Base-by-base conservation (phyloP, 2,888 invertebrate species). In the Shargacucullia verbasci region DNA sequence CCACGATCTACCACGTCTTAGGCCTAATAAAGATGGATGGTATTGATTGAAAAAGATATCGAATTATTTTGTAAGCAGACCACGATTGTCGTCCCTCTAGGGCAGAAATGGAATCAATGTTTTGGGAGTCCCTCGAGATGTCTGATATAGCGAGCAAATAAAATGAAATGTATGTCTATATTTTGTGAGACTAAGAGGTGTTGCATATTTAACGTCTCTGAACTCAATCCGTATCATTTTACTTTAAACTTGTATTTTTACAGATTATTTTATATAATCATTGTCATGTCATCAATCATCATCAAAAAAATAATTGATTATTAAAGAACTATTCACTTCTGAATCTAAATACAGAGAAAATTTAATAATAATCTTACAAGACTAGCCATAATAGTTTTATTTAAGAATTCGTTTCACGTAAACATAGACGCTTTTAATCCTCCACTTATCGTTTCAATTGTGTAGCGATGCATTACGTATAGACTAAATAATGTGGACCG, bases 401-500 rank as follows among this genome's bases (percentile, higher is more conserved):
- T 66, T 27, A 35, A 49, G 25, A 70, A 56, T 56, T 46, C 39
- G 14, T 34, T 47, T 72, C 12, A 34, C 44, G 40, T 76, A 76
- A 76, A 63, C 70, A 73, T 52, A 63, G 49, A 72, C 57, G 73
- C 62, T 73, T 73, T 73, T 76, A 72, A 70, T 60, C 46, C 31
- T 20, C 29, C 70, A 73, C 76, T 73, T 76, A 73, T 44, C 58
- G 54, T 50, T 43, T 55, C 34, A 54, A 56, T 64, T 66, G 46
- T 54, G 44, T 57, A 50, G 29, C 33, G 43, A 63, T 71, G 45
- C 58, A 63, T 75, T 71, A 58, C 57, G 41, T 12, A 14, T 56
- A 72, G 70, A 76, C 70, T 70, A 73, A 73, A 73, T 73, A 73
- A 72, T 59, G 64, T 15, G 41, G 15, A 49, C 68, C 54, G 57